Evolutionary conservation across 2,888 invertebrate genomes (phyloP), one percentile per base, ranked within the genome.

Genomic region (Plebejus argus): DNA sequence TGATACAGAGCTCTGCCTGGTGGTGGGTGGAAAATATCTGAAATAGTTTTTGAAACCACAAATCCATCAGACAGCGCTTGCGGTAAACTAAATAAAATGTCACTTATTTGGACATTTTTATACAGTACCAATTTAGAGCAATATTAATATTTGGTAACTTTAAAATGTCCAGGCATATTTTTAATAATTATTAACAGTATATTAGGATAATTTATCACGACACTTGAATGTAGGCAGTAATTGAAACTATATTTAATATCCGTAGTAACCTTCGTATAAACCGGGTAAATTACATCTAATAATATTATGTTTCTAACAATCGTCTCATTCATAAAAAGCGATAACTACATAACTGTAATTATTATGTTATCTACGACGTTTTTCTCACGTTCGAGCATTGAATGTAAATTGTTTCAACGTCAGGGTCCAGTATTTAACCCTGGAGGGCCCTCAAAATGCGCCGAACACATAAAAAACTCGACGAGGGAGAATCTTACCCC

Each of bases 261-360:
- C 18, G 53, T 53, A 53, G 18, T 18, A 53, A 53, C 53, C 53
- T 53, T 53, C 18, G 53, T 53, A 53, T 15, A 12, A 15, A 53
- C 53, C 15, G 53, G 53, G 53, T 53, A 61, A 61, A 61, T 61
- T 61, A 61, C 20, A 10, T 61, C 20, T 12, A 66, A 66, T 28
- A 66, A 66, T 28, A 28, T 66, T 33, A 66, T 23, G 28, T 66
- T 66, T 10, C 3, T 61, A 15, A 66, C 28, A 66, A 66, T 15
- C 18, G 6, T 5, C 28, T 66, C 66, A 66, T 66, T 66, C 66
- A 66, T 66, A 66, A 66, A 18, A 61, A 61, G 61, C 20, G 61
- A 23, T 61, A 66, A 66, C 28, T 28, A 33, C 66, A 66, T 66
- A 66, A 66, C 66, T 28, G 66, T 66, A 66, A 66, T 66, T 66